These are phyloP conservation scores for Drosophila villosipedis DNA, from an alignment of 2,888 invertebrate species.

Conservation along the genomic window DNA sequence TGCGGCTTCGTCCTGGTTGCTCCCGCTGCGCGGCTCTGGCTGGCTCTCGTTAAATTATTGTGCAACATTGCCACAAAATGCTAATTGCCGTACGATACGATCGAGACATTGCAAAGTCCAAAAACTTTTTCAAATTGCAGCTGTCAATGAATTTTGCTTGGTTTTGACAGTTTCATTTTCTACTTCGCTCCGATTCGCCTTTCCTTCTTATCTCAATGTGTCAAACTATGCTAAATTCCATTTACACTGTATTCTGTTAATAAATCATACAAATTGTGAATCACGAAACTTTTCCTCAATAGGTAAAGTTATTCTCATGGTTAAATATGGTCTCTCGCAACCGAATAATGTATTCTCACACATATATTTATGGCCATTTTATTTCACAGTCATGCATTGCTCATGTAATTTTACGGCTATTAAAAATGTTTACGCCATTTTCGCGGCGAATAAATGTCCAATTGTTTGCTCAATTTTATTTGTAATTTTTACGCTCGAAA, in stretches of 20 bases:
- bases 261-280: slow-evolving; percentile 54
- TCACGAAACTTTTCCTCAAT: slow-evolving; percentile 17
- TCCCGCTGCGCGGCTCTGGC: slow-evolving; percentile 41
- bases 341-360: slow-evolving; percentile 9
- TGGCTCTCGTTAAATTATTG: slow-evolving; percentile 76
- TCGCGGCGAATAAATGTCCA: slow-evolving; percentile 31
- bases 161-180: slow-evolving; percentile 62
- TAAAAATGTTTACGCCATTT: slow-evolving; percentile 55
- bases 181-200: slow-evolving; percentile 5
- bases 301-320: background rate
- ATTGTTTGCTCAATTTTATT: slow-evolving; percentile 58
- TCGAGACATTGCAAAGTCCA: slow-evolving; percentile 48
- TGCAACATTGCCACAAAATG: slow-evolving; percentile 81
- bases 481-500: slow-evolving; percentile 28
- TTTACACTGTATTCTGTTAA: slow-evolving; percentile 47
- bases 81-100: slow-evolving; percentile 80
- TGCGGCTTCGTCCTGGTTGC: slow-evolving; percentile 38
- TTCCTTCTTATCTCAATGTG: slow-evolving; percentile 73
- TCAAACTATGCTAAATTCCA: slow-evolving; percentile 67
- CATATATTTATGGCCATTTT: slow-evolving; percentile 6
- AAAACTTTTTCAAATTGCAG: slow-evolving; percentile 73
- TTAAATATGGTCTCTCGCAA: background rate
- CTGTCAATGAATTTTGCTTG: slow-evolving; percentile 70
- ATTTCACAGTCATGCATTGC: slow-evolving; percentile 2
- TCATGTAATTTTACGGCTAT: slow-evolving; percentile 49